phyloP scores from a whole-genome alignment of 1,140 invertebrate species.

The Drosophila ananassae region DNA sequence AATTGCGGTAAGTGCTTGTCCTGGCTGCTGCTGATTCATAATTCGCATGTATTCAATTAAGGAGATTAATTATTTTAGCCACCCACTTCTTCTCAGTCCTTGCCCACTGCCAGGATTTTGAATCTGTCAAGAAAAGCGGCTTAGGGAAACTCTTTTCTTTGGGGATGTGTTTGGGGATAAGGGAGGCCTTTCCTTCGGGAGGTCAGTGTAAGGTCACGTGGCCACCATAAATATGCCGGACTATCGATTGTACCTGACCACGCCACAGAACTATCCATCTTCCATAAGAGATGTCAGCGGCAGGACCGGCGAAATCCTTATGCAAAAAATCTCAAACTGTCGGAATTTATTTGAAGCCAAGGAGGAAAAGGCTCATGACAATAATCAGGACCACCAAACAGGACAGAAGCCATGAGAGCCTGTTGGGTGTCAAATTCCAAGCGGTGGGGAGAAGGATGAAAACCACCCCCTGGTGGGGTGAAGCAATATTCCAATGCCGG shows the following conservation, averaged over 20 bases:
- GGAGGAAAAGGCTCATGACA: slow-evolving; percentile 57
- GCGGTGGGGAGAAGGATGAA: neutral
- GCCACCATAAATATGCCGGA: slow-evolving; percentile 61
- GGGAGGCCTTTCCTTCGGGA: slow-evolving; percentile 16
- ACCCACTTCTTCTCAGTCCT: neutral
- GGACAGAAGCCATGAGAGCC: slow-evolving; percentile 23
- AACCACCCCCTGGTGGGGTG: slow-evolving; percentile 3
- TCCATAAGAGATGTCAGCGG: slow-evolving; percentile 63
- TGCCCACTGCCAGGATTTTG: slow-evolving; percentile 9
- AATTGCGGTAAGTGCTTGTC: slow-evolving; percentile 78
- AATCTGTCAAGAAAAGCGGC: slow-evolving; percentile 18
- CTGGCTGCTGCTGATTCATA: slow-evolving; percentile 44
- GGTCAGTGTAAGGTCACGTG: slow-evolving; percentile 67
- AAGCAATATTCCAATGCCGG: slow-evolving; percentile 20
- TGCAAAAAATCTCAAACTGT: slow-evolving; percentile 59
- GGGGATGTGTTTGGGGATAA: too few species aligned
- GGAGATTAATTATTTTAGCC: slow-evolving; percentile 48
- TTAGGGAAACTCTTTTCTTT: slow-evolving; percentile 28
- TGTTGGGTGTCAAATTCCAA: slow-evolving; percentile 68
- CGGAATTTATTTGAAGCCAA: slow-evolving; percentile 35
- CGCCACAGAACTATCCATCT: slow-evolving; percentile 73
- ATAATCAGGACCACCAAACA: slow-evolving; percentile 60
- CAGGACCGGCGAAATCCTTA: slow-evolving; percentile 41
- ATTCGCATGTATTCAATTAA: slow-evolving; percentile 54
- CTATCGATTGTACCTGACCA: slow-evolving; percentile 70